Conservation (phyloP, 2,113 vertebrate species). For the Seriola quinqueradiata region DNA sequence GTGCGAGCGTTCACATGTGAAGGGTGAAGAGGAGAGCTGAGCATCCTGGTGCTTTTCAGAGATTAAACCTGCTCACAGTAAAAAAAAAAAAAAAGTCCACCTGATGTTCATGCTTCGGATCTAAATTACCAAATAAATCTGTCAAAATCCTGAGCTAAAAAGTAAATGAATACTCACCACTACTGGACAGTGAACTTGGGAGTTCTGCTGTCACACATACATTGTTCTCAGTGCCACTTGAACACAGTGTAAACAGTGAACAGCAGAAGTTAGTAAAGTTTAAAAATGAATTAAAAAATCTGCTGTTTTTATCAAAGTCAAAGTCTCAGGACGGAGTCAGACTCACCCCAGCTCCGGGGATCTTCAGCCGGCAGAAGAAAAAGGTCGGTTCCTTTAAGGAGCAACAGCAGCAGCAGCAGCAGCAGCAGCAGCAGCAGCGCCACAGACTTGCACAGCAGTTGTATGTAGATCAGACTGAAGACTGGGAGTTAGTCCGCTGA, state of each 20-base stretch:
- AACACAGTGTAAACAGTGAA: not conserved
- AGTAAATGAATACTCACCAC: not conserved
- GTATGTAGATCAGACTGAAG: conserved; percentile 19
- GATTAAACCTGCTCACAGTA: conserved; percentile 18
- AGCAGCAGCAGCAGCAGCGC: conserved; percentile 15
- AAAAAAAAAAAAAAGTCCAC: not conserved
- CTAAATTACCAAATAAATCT: conserved; percentile 2
- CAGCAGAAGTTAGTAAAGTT: too few relatives aligned
- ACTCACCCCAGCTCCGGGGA: conserved; percentile 53
- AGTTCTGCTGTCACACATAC: not conserved
- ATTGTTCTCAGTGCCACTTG: not conserved
- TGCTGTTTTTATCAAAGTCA: too few relatives aligned
- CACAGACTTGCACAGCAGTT: conserved; percentile 33
- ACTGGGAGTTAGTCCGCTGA: conserved; percentile 27
- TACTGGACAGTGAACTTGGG: not conserved
- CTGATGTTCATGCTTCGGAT: not conserved
- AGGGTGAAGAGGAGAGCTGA: conserved; percentile 16
- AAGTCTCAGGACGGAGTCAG: not conserved
- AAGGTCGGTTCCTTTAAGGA: not conserved
- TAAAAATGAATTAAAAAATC: too few relatives aligned
- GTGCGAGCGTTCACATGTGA: conserved; percentile 39
- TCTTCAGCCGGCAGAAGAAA: conserved; percentile 18
- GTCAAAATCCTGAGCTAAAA: conserved; percentile 5
- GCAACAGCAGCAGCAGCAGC: not conserved
- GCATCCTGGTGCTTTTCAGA: conserved; percentile 28